Percentiles rank a stretch among this genome's conserved stretches.
These are phyloP conservation scores for Hylaeus anthracinus DNA, from an alignment of 1,140 invertebrate species.

Conservation along the genomic window DNA sequence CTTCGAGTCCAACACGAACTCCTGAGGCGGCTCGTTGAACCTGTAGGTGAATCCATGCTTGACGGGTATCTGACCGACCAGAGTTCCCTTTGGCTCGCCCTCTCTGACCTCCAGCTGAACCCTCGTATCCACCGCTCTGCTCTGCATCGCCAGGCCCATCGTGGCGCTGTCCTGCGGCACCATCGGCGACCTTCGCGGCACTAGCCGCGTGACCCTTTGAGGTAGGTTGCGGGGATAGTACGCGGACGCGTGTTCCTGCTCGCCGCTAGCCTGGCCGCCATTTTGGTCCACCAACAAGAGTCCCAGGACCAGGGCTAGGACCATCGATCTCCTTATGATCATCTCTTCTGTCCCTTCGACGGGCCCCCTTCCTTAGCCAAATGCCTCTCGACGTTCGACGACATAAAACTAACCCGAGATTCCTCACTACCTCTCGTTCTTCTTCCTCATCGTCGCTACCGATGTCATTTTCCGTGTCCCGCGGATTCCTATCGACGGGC, in stretches of 20 bases:
- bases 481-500: background rate
- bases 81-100: slow-evolving; percentile 89
- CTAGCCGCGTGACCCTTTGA: slow-evolving; percentile 75
- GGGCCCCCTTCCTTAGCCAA: slow-evolving; percentile 62
- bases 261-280: slow-evolving; percentile 59
- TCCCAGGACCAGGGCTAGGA: slow-evolving; percentile 72
- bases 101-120: slow-evolving; percentile 92
- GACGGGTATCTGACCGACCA: slow-evolving; percentile 92
- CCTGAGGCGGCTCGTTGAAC: slow-evolving; percentile 93
- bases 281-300: slow-evolving; percentile 69
- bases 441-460: slow-evolving; percentile 71
- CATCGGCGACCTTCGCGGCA: slow-evolving; percentile 77
- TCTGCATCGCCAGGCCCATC: slow-evolving; percentile 87
- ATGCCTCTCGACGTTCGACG: slow-evolving; percentile 48
- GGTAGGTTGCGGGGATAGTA: slow-evolving; percentile 51
- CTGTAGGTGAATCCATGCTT: slow-evolving; percentile 94
- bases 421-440: slow-evolving; percentile 73
- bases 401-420: slow-evolving; percentile 49
- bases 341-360: slow-evolving; percentile 63
- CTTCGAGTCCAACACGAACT: slow-evolving; percentile 90
- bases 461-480: slow-evolving; percentile 58
- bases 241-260: slow-evolving; percentile 58
- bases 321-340: slow-evolving; percentile 69
- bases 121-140: slow-evolving; percentile 91
- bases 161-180: slow-evolving; percentile 69